Percentiles rank a stretch among this genome's conserved stretches.
phyloP scores from a whole-genome alignment of 1,140 invertebrate species.

The Tribolium madens region DNA sequence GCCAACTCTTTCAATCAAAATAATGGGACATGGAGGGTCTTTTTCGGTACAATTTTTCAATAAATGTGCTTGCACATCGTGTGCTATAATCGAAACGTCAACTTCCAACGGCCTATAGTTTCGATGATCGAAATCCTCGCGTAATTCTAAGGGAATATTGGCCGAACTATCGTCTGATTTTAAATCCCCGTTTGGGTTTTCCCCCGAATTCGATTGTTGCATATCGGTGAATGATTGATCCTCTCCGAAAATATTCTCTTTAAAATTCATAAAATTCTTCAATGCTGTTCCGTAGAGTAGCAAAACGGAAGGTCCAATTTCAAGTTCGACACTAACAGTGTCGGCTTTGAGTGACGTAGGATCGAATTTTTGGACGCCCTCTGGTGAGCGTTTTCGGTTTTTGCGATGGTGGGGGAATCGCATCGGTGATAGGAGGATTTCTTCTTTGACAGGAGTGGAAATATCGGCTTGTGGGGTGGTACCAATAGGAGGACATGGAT shows the following conservation, averaged over 20 bases:
- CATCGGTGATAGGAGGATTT: slow-evolving; percentile 91
- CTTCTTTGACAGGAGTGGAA: slow-evolving; percentile 94
- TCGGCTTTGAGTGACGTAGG: slow-evolving; percentile 86
- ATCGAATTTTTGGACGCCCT: slow-evolving; percentile 84
- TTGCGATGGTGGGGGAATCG: slow-evolving; percentile 81
- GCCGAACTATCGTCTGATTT: slow-evolving; percentile 57
- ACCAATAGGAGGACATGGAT: slow-evolving; percentile 88
- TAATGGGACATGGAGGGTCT: slow-evolving; percentile 90
- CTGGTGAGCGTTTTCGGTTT: slow-evolving; percentile 61
- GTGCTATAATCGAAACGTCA: slow-evolving; percentile 92
- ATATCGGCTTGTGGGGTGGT: slow-evolving; percentile 90
- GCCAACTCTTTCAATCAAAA: slow-evolving; percentile 90
- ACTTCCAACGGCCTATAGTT: slow-evolving; percentile 91
- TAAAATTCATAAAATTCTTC: slow-evolving; percentile 88
- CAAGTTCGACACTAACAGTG: slow-evolving; percentile 89
- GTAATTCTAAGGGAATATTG: slow-evolving; percentile 61
- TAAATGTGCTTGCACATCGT: slow-evolving; percentile 94
- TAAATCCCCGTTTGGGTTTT: slow-evolving; percentile 55
- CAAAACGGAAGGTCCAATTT: slow-evolving; percentile 92
- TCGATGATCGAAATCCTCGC: slow-evolving; percentile 82
- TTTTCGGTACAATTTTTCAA: slow-evolving; percentile 89
- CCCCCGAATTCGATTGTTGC: slow-evolving; percentile 71
- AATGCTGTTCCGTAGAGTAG: slow-evolving; percentile 91
- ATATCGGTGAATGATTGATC: slow-evolving; percentile 95
- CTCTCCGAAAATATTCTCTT: slow-evolving; percentile 97